Conservation (phyloP, 2,113 vertebrate genomes). For the Todiramphus saurophagus region DNA sequence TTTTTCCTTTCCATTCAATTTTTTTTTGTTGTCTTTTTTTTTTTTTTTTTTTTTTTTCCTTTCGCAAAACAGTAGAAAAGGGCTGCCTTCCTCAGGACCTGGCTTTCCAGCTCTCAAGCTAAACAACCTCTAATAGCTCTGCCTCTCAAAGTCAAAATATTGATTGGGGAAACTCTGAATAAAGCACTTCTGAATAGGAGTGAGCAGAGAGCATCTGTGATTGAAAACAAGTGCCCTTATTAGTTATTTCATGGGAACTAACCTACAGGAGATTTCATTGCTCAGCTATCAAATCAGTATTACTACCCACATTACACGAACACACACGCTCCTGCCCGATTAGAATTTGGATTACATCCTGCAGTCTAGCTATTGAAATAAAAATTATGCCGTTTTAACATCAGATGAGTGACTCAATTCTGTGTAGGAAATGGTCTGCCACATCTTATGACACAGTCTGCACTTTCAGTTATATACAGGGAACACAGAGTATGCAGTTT, state of each 20-base stretch:
- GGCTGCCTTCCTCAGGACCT: conserved; percentile 9
- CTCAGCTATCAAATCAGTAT: conserved; percentile 44
- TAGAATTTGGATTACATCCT: conserved; percentile 8
- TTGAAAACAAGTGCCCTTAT: conserved; percentile 64
- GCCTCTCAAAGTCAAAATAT: conserved; percentile 66
- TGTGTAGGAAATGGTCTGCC: not conserved
- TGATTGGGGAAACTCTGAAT: conserved; percentile 64
- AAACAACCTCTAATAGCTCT: conserved; percentile 58
- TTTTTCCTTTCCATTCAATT: no score
- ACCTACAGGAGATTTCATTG: conserved; percentile 44
- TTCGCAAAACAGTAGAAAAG: not conserved
- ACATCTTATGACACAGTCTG: not conserved
- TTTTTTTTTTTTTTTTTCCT: not conserved
- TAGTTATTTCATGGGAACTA: conserved; percentile 56
- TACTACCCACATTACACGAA: not conserved
- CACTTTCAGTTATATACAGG: not conserved
- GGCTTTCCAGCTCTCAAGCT: conserved; percentile 21
- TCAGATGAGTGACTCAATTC: conserved; percentile 3
- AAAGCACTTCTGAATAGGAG: conserved; percentile 48
- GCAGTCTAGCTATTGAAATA: not conserved
- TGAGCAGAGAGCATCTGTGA: conserved; percentile 51
- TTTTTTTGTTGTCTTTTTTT: no score
- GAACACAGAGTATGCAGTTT: not conserved
- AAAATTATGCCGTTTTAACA: conserved; percentile 12
- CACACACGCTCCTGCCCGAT: not conserved